Percentiles rank a stretch among this genome's conserved stretches.
phyloP scores from a whole-genome alignment of 2,888 invertebrate species.

The Nineta flava region DNA sequence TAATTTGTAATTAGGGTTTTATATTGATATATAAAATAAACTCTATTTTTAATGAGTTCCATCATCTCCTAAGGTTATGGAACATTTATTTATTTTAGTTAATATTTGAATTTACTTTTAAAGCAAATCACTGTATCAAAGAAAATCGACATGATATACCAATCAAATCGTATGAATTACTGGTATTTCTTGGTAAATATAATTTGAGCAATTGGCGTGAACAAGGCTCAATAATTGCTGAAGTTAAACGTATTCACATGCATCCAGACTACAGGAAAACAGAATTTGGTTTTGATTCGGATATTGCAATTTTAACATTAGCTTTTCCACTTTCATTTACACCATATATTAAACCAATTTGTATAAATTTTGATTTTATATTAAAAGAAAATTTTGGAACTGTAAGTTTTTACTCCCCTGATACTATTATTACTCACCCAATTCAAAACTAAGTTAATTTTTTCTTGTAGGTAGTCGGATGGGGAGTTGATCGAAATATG shows the following conservation, averaged over 20 bases:
- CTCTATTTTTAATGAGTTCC: no score
- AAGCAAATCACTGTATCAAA: constrained; percentile 4
- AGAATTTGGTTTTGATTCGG: not conserved
- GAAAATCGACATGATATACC: not conserved
- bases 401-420: not conserved
- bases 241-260: not conserved
- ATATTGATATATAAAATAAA: no score
- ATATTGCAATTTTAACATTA: constrained; percentile 5
- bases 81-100: not conserved
- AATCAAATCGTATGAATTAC: not conserved
- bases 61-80: no score
- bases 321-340: constrained; percentile 1
- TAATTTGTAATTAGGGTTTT: no score
- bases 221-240: not conserved
- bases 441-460: not conserved
- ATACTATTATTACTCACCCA: not conserved
- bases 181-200: constrained; percentile 4
- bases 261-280: constrained; percentile 3
- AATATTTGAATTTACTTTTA: not conserved
- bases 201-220: constrained; percentile 5
- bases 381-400: not conserved
- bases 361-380: not conserved
- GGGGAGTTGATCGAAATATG: constrained; percentile 3
- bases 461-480: constrained; percentile 5
- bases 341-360: constrained; percentile 2